These are phyloP conservation scores for Holothuria scabra DNA, from an alignment of 53 echinoderm and acorn worm genomes.

Conservation along the genomic window DNA sequence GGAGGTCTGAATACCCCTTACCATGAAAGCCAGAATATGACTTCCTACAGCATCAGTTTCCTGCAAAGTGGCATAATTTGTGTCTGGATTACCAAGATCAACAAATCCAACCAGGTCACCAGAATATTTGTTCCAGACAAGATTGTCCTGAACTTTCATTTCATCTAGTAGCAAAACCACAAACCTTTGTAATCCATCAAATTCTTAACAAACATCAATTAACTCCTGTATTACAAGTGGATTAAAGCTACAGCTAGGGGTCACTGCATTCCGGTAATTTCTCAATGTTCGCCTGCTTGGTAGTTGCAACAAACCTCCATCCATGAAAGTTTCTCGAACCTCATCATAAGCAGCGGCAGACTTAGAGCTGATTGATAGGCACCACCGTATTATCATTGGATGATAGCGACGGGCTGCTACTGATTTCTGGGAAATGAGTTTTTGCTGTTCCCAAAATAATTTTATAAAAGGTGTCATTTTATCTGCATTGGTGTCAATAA, in stretches of 20 bases:
- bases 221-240: no score
- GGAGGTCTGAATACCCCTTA: constrained; percentile 14
- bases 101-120: constrained; percentile 18
- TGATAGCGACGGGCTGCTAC: no score
- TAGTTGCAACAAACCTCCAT: not conserved
- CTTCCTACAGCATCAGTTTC: constrained; percentile 6
- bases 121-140: constrained; percentile 28
- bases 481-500: no score
- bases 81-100: constrained; percentile 14
- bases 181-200: not conserved
- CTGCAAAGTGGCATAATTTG: not conserved
- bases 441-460: no score
- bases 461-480: no score
- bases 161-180: constrained; percentile 1
- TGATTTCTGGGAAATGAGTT: no score
- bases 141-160: constrained; percentile 10
- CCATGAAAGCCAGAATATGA: constrained; percentile 35
- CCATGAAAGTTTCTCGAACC: constrained; percentile 8
- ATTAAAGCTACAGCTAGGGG: not conserved
- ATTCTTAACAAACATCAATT: not conserved
- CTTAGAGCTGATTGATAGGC: constrained; percentile 16
- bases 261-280: constrained; percentile 20
- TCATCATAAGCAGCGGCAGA: constrained; percentile 28
- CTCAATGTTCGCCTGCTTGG: constrained; percentile 26
- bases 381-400: no score